These are phyloP conservation scores for Pachyuromys duprasi DNA, from an alignment of 2,797 vertebrate species.

Conservation along the genomic window DNA sequence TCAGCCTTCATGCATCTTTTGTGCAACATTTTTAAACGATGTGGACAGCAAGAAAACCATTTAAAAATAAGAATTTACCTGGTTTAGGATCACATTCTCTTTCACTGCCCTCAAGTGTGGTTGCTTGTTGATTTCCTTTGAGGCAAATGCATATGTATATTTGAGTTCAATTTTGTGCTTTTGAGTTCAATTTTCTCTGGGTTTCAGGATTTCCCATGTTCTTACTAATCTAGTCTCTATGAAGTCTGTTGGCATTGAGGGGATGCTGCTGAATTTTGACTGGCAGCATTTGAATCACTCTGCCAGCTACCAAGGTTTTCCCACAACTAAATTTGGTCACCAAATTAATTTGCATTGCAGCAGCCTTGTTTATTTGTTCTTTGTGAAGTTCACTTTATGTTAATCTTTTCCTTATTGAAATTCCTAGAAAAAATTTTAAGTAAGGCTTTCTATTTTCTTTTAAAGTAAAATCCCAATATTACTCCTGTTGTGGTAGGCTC, in stretches of 20 bases:
- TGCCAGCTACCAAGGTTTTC: conserved; percentile 47
- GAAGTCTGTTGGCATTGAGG: neutral
- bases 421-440: conserved; percentile 49
- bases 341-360: conserved; percentile 65
- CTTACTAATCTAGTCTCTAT: conserved; percentile 9
- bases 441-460: conserved; percentile 49
- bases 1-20: conserved; percentile 32
- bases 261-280: conserved; percentile 51
- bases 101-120: neutral
- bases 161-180: neutral
- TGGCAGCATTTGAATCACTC: conserved; percentile 40
- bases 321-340: conserved; percentile 39
- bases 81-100: conserved; percentile 27
- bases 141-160: neutral
- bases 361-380: conserved; percentile 50
- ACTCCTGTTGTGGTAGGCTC: neutral
- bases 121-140: conserved; percentile 35
- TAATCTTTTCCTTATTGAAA: conserved; percentile 47
- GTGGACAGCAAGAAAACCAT: neutral
- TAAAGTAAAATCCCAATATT: conserved; percentile 53
- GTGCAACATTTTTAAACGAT: conserved; percentile 15
- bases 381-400: conserved; percentile 45
- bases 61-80: conserved; percentile 8
- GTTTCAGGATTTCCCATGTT: neutral
- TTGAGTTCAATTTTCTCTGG: neutral